Conservation (phyloP, 2,113 vertebrate species). For the Pygoscelis adeliae region DNA sequence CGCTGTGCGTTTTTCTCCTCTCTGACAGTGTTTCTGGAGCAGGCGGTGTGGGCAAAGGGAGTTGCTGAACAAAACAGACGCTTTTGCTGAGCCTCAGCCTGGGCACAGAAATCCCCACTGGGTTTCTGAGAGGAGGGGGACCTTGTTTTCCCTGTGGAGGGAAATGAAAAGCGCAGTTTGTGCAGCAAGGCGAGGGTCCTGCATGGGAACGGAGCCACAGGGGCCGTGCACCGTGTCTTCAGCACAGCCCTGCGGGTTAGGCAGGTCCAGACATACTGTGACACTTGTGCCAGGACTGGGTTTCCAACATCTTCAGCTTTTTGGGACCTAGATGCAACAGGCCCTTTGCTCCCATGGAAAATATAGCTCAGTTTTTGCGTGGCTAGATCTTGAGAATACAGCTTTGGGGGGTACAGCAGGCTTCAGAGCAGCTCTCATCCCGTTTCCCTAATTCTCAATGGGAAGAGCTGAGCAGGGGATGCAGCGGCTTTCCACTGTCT, state of each 20-base stretch:
- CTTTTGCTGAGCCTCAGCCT: not conserved
- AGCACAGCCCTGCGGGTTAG: accelerated
- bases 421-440: not conserved
- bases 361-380: accelerated
- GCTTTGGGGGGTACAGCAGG: not conserved
- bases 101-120: not conserved
- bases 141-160: not conserved
- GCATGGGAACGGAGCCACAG: accelerated
- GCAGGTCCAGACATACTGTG: too few species aligned
- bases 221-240: not conserved
- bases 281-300: not conserved
- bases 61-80: not conserved
- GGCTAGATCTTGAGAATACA: not conserved
- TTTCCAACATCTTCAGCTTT: not conserved
- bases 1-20: not conserved
- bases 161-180: not conserved
- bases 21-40: not conserved
- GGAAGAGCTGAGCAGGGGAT: not conserved
- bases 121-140: too few species aligned
- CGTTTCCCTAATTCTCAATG: not conserved
- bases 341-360: not conserved
- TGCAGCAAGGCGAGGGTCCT: not conserved
- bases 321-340: not conserved
- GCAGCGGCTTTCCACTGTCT: not conserved
- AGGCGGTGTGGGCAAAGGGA: not conserved